Conservation (phyloP, 2,888 invertebrate genomes). For the Drosophila multiciliata region DNA sequence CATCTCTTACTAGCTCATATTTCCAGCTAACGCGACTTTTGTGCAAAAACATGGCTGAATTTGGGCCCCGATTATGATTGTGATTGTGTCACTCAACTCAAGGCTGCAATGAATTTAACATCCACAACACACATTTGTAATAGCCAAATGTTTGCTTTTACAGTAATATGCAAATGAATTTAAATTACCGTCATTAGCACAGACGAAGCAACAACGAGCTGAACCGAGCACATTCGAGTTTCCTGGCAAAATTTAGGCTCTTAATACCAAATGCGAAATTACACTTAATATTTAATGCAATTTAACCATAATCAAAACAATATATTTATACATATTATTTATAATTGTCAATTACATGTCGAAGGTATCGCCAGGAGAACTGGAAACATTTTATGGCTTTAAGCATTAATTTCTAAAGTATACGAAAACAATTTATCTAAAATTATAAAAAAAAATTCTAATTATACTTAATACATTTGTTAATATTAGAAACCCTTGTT, state of each 20-base stretch:
- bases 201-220: neutral
- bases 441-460: neutral
- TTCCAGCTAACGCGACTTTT: neutral
- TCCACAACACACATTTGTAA: slow-evolving; percentile 18
- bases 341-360: too few relatives aligned
- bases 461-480: neutral
- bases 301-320: neutral
- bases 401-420: neutral
- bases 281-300: neutral
- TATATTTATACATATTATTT: neutral
- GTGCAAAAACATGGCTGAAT: neutral
- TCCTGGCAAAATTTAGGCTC: neutral
- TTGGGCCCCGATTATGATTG: slow-evolving; percentile 14
- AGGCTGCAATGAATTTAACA: slow-evolving; percentile 15
- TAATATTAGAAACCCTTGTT: neutral
- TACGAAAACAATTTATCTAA: neutral
- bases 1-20: neutral
- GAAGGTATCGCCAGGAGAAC: too few relatives aligned
- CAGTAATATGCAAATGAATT: slow-evolving; percentile 15
- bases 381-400: neutral
- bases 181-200: slow-evolving; percentile 29
- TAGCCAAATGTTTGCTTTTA: slow-evolving; percentile 26
- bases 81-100: slow-evolving; percentile 2
- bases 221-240: neutral
- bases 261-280: slow-evolving; percentile 1